These are phyloP conservation scores for Coracias cyanogaster DNA, from an alignment of 2,797 vertebrate genomes.

Conservation along the genomic window DNA sequence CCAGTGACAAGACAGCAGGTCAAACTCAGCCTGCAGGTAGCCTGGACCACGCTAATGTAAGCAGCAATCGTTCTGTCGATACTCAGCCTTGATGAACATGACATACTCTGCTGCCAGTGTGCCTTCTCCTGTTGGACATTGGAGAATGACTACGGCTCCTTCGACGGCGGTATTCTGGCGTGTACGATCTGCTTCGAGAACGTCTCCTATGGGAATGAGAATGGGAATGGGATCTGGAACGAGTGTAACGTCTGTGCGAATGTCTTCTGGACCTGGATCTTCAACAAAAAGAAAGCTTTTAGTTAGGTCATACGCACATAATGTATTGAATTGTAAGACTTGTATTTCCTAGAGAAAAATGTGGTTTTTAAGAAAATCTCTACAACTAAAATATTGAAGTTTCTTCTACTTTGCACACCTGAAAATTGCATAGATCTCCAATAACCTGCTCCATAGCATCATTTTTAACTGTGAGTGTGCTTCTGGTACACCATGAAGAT, in stretches of 20 bases:
- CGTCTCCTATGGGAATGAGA: constrained; percentile 89
- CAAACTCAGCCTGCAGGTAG: background rate
- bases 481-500: background rate
- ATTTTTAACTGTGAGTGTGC: background rate
- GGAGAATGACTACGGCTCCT: constrained; percentile 93
- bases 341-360: background rate
- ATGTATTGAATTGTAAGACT: background rate
- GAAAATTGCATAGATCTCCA: background rate
- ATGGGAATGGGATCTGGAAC: constrained; percentile 84
- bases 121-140: constrained; percentile 88
- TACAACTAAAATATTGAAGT: background rate
- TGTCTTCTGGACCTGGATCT: constrained; percentile 90
- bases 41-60: background rate
- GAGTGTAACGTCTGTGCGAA: constrained; percentile 88
- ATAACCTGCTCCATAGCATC: accelerated
- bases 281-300: constrained; percentile 54
- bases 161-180: constrained; percentile 87
- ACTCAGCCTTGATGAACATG: constrained; percentile 24
- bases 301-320: background rate
- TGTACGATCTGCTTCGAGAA: constrained; percentile 90
- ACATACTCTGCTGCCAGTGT: constrained; percentile 91
- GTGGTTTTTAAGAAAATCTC: background rate
- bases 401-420: background rate
- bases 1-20: background rate
- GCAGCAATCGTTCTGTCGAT: background rate